Conservation (phyloP, 2,888 invertebrate species). For the Morpho achilles region DNA sequence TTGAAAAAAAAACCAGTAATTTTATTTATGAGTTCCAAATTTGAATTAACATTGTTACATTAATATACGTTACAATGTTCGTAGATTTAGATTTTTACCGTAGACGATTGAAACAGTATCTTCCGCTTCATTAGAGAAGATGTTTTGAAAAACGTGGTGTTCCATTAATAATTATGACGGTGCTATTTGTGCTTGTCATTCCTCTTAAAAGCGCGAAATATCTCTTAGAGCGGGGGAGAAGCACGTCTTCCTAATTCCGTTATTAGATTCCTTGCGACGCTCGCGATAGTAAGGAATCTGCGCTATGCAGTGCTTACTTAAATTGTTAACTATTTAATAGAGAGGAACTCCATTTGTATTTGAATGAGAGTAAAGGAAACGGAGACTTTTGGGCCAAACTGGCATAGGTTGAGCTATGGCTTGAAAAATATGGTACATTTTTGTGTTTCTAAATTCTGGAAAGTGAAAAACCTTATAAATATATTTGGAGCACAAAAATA, state of each 20-base stretch:
- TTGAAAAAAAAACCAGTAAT: no score
- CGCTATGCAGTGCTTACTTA: constrained; percentile 13
- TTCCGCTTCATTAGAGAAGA: background rate
- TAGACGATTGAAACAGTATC: background rate
- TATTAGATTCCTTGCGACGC: constrained; percentile 31
- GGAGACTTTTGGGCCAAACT: no score
- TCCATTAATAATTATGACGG: constrained; percentile 1
- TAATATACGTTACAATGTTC: no score
- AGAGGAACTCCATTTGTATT: background rate
- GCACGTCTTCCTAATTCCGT: constrained; percentile 33
- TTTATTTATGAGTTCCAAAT: background rate
- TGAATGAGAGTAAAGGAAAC: no score
- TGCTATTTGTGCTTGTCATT: constrained; percentile 7
- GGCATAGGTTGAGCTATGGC: no score
- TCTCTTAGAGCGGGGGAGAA: constrained; percentile 15
- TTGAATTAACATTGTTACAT: background rate
- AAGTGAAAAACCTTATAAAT: no score
- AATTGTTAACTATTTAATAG: constrained; percentile 5
- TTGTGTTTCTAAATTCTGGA: no score
- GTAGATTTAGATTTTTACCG: no score
- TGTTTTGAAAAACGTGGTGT: background rate
- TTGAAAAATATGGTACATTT: background rate
- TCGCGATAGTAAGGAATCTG: background rate
- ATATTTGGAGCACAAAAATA: no score
- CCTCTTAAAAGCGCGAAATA: constrained; percentile 21